phyloP scores from a whole-genome alignment of 1,140 invertebrate genomes.

The Brachionus koreanus region DNA sequence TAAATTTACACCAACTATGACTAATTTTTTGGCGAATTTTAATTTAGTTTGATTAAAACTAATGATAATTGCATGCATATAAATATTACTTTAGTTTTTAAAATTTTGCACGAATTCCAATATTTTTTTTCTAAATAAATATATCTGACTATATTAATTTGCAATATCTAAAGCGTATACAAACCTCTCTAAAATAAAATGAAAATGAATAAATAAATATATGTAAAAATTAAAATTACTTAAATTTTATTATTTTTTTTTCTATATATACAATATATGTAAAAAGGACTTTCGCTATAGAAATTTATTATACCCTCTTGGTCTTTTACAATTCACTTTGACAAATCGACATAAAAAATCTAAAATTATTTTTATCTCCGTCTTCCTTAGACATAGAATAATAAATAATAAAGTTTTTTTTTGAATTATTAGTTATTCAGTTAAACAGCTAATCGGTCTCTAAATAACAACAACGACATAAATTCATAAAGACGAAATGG shows the following conservation, averaged over 20 bases:
- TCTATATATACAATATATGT: neutral
- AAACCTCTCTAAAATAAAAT: neutral
- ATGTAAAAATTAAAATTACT: constrained; percentile 4
- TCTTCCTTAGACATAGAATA: neutral
- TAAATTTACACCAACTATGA: neutral
- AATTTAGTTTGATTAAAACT: neutral
- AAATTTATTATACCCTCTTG: neutral
- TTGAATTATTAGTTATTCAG: neutral
- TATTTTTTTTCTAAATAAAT: neutral
- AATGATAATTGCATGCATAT: neutral
- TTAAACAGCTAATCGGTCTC: neutral
- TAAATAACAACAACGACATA: neutral
- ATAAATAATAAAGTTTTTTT: neutral
- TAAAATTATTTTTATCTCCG: neutral
- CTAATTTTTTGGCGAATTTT: neutral
- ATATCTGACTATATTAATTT: neutral
- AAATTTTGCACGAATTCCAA: neutral
- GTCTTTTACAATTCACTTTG: neutral
- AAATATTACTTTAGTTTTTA: neutral
- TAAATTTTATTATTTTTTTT: neutral
- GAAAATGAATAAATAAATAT: neutral
- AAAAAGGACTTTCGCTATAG: neutral
- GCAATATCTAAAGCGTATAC: neutral
- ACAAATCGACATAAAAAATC: neutral
- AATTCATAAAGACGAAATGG: neutral